Evolutionary conservation across 2,888 invertebrate genomes (phyloP).

Genomic region (Aphrophora alni): DNA sequence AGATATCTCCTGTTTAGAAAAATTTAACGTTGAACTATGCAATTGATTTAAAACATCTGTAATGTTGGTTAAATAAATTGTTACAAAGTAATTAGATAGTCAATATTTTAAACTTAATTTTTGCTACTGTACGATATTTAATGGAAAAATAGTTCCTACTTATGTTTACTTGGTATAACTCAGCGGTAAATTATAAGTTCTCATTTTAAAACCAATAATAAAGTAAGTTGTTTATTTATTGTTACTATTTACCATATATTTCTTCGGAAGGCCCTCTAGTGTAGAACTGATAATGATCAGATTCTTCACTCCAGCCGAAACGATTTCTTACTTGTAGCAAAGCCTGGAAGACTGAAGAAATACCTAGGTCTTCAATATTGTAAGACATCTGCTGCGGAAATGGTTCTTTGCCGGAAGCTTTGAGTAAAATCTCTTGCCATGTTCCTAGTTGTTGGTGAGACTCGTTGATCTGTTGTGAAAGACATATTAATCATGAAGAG

Average conservation of each 20-base stretch:
- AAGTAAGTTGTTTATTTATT: no score
- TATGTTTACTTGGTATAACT: no score
- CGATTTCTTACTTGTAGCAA: background rate
- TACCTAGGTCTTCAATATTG: background rate
- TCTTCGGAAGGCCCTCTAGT: background rate
- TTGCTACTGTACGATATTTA: no score
- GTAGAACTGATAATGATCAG: background rate
- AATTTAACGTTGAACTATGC: no score
- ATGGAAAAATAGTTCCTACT: no score
- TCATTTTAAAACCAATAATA: no score
- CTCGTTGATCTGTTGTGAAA: slow-evolving; percentile 20
- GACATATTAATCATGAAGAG: no score
- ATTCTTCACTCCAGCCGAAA: background rate
- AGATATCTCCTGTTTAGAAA: no score
- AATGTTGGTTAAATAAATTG: background rate
- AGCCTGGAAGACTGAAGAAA: background rate
- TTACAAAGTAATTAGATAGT: background rate
- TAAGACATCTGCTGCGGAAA: background rate
- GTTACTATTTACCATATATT: background rate
- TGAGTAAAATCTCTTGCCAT: slow-evolving; percentile 12
- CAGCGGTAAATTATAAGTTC: no score
- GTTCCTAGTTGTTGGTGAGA: slow-evolving; percentile 25
- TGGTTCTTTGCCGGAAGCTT: background rate
- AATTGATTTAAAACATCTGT: background rate
- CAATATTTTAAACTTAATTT: no score